Evolutionary conservation across 2,888 invertebrate genomes (phyloP), one percentile per base, ranked within the genome.

Genomic region (Athalia cordata): DNA sequence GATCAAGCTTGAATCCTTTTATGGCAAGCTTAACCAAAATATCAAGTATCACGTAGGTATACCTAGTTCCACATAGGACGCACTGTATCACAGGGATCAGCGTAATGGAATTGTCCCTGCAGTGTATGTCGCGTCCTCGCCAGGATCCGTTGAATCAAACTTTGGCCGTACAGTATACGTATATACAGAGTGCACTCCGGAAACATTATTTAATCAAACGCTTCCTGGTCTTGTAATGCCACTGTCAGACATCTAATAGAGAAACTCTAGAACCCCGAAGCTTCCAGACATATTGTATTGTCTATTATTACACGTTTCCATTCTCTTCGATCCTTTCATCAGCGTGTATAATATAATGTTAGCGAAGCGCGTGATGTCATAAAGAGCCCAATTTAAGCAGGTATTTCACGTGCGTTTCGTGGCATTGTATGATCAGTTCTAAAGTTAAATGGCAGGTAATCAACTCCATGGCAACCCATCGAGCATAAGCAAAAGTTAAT

Each of bases 201-300:
- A 75, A 75, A 75, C 75, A 75, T 75, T 64, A 75, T 75, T 75
- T 64, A 75, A 75, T 75, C 75, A 62, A 50, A 75, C 61, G 62
- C 29, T 75, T 52, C 75, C 75, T 52, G 75, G 75, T 75, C 75
- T 49, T 75, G 64, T 75, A 75, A 75, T 61, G 62, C 64, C 15
- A 64, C 29, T 43, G 75, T 15, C 62, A 67, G 52, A 67, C 50
- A 62, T 43, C 55, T 7, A 75, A 75, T 11, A 52, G 52, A 64
- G 50, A 62, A 75, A 13, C 50, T 29, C 57, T 57, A 59, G 57
- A 68, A 72, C 72, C 45, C 47, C 1, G 4, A 59, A 57, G 57
- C 72, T 47, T 47, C 29, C n/a, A 52, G n/a, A 43, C 72, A 47
- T 13, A 47, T 59, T 15, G 43, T 29, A 68, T 43, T 52, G 68